Base-by-base conservation (phyloP, 2,888 invertebrate species). In the Dascillus cervinus region DNA sequence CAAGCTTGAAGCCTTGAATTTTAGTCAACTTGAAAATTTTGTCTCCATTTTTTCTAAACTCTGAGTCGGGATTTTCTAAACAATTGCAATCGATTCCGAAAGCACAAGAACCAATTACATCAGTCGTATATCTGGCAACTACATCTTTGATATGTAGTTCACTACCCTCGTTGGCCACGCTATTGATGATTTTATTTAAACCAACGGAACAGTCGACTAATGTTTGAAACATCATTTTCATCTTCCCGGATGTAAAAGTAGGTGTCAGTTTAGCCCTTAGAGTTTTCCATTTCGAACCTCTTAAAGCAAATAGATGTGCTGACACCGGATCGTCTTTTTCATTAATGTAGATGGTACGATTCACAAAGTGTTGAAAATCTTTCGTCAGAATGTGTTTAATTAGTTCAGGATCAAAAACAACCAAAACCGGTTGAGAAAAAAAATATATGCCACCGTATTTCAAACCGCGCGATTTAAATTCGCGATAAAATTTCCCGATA, bases 171-270 rank as follows among this genome's bases (percentile, higher is more conserved):
- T 13, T 15, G 2, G 28, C 14, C 14, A 33, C 30, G 14, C 37
- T 34, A 4, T 22, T 28, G 13, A 27, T 31, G 3, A 12, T 11
- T n/a, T 26, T 22, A 3, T 68, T 51, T 29, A 75, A 63, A 30
- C 70, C 65, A 4, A 66, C 58, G 1, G 70, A 70, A 27, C 75
- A 70, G 22, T 68, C 60, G 20, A 70, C 65, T 4, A 78, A 67
- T 1, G 72, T 63, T 0, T 64, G 64, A 44, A 73, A 77, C 73
- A 79, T 75, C 1, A 60, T 66, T 52, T 74, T 79, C 24, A 79
- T 58, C 52, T 77, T 79, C 3, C 74, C 75, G 0, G 75, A 66
- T 0, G n/a, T n/a, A n/a, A n/a, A n/a, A n/a, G n/a, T n/a, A n/a
- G n/a, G n/a, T n/a, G n/a, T n/a, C n/a, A n/a, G 79, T 44, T 77